These are phyloP conservation scores for Beroe ovata DNA, from an alignment of 37 sponge, comb jelly and placozoan genomes.

Conservation along the genomic window DNA sequence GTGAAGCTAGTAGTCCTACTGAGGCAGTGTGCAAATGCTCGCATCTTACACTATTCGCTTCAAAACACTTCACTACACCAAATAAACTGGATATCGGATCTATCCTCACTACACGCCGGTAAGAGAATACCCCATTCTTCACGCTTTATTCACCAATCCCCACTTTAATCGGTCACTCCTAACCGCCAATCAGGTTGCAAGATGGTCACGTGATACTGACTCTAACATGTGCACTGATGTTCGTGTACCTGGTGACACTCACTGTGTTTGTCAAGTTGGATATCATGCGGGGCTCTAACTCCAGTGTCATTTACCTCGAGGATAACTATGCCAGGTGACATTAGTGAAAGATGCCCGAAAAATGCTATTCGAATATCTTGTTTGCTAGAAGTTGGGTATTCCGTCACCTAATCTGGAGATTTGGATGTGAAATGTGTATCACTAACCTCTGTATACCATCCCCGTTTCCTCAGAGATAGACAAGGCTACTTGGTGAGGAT, in stretches of 20 bases:
- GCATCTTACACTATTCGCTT: slow-evolving; percentile 39
- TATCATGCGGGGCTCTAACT: slow-evolving; percentile 2
- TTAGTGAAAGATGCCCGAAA: too few species aligned
- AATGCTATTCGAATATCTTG: too few species aligned
- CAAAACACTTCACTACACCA: slow-evolving; percentile 21
- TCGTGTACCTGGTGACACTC: slow-evolving; percentile 58
- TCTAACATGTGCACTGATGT: background rate
- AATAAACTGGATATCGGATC: slow-evolving; percentile 22
- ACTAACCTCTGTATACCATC: too few species aligned
- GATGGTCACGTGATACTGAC: slow-evolving; percentile 66
- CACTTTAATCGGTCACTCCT: too few species aligned
- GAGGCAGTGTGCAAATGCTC: slow-evolving; percentile 51
- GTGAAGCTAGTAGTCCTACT: slow-evolving; percentile 21
- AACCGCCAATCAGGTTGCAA: too few species aligned
- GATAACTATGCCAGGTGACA: slow-evolving; percentile 65
- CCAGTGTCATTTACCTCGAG: slow-evolving; percentile 60
- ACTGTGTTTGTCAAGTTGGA: slow-evolving; percentile 41
- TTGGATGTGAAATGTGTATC: too few species aligned
- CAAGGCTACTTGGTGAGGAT: slow-evolving; percentile 68
- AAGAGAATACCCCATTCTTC: background rate
- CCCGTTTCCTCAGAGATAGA: slow-evolving; percentile 60
- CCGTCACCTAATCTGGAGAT: too few species aligned
- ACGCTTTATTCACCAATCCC: background rate
- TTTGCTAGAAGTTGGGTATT: too few species aligned
- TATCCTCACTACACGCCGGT: slow-evolving; percentile 21